Percentiles rank a stretch among this genome's conserved stretches.
phyloP scores from a whole-genome alignment of 1,140 invertebrate genomes.

The Bombus confusus region DNA sequence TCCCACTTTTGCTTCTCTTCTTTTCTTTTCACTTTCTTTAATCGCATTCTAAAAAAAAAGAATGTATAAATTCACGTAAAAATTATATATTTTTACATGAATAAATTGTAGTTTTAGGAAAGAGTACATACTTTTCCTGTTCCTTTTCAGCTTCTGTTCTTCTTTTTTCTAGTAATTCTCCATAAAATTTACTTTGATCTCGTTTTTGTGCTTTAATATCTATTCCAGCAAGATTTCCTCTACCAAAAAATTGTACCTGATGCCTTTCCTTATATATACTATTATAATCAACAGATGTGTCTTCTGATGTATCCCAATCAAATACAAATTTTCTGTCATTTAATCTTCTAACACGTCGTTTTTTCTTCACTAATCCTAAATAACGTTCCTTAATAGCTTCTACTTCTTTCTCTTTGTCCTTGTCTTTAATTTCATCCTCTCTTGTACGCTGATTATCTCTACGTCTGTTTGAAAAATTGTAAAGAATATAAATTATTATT shows the following conservation, averaged over 20 bases:
- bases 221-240: slow-evolving; percentile 98
- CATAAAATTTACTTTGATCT: slow-evolving; percentile 99
- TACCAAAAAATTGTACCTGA: slow-evolving; percentile 98
- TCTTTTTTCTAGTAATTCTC: slow-evolving; percentile 96
- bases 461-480: slow-evolving; percentile 58
- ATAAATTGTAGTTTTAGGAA: not conserved
- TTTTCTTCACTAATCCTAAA: slow-evolving; percentile 97
- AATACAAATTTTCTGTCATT: slow-evolving; percentile 99
- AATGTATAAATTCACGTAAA: not conserved
- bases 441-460: slow-evolving; percentile 76
- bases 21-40: slow-evolving; percentile 97
- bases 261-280: slow-evolving; percentile 97
- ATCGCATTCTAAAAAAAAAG: slow-evolving; percentile 85
- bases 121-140: slow-evolving; percentile 91
- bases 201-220: slow-evolving; percentile 99
- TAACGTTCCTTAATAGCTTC: slow-evolving; percentile 98
- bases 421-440: slow-evolving; percentile 86
- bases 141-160: slow-evolving; percentile 98
- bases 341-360: slow-evolving; percentile 93
- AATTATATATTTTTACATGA: not conserved
- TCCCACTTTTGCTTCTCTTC: slow-evolving; percentile 99
- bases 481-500: not conserved
- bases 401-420: slow-evolving; percentile 95
- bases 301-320: slow-evolving; percentile 99
- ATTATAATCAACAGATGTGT: slow-evolving; percentile 99